These are phyloP conservation scores for Nothoprocta perdicaria DNA, from an alignment of 2,113 vertebrate species.

Conservation along the genomic window DNA sequence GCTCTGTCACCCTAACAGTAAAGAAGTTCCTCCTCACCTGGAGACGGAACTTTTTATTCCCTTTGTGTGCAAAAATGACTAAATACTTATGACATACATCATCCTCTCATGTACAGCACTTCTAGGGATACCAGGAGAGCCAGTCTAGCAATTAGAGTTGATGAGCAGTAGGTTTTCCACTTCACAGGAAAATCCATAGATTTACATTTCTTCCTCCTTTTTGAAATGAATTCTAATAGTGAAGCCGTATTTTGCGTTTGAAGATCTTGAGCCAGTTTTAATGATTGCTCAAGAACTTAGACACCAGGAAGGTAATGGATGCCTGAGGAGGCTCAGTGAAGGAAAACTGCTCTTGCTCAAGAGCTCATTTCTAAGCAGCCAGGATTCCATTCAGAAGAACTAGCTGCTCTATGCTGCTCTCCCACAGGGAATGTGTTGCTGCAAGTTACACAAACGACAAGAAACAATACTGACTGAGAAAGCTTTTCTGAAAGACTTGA, in stretches of 20 bases:
- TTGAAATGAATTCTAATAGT: background rate
- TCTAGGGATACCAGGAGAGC: slow-evolving; percentile 8
- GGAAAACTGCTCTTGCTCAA: background rate
- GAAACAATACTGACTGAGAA: background rate
- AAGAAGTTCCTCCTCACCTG: too few species aligned
- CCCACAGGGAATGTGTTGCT: background rate
- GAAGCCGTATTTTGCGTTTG: background rate
- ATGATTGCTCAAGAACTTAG: background rate
- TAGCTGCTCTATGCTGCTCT: background rate
- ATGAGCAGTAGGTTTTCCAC: background rate
- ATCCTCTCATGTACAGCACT: background rate
- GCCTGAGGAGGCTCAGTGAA: background rate
- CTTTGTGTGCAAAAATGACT: slow-evolving; percentile 4
- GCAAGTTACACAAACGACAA: background rate
- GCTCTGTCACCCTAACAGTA: too few species aligned
- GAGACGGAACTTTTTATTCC: too few species aligned
- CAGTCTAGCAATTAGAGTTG: background rate
- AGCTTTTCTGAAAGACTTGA: background rate
- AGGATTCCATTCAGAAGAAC: background rate
- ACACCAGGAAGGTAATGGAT: background rate
- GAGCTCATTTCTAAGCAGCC: background rate
- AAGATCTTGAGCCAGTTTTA: background rate
- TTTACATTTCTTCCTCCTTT: background rate
- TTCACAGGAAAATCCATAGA: background rate
- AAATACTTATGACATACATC: background rate